Percentiles rank a stretch among this genome's conserved stretches.
phyloP scores from a whole-genome alignment of 1,140 invertebrate species.

The Pemphigus obesinymphae region DNA sequence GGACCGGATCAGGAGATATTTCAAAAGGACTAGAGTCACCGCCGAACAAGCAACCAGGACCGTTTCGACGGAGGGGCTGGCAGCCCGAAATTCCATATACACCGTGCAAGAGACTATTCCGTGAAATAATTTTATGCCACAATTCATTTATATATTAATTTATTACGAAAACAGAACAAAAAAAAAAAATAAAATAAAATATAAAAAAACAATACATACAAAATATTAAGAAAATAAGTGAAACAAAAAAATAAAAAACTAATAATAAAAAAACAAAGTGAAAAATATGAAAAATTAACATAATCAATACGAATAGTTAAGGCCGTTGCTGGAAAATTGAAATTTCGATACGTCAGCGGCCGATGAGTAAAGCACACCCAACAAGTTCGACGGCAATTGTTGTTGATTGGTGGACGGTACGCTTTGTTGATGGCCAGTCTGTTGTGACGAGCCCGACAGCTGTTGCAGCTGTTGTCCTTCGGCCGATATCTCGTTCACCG shows the following conservation, averaged over 20 bases:
- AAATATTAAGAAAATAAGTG: not conserved
- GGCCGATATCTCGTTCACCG: not conserved
- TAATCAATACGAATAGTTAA: slow-evolving; percentile 42
- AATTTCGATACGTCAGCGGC: slow-evolving; percentile 42
- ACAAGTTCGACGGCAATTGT: slow-evolving; percentile 14
- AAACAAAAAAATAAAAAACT: not conserved
- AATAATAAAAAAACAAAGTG: not conserved
- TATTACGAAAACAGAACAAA: slow-evolving; percentile 6
- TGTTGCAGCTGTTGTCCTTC: not conserved
- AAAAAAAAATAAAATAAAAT: not conserved
- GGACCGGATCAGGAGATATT: slow-evolving; percentile 23
- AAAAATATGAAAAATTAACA: not conserved
- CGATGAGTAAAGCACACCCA: slow-evolving; percentile 41
- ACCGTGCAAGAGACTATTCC: slow-evolving; percentile 25
- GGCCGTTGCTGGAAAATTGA: slow-evolving; percentile 40
- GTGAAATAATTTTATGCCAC: not conserved
- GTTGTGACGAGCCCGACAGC: not conserved
- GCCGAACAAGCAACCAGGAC: slow-evolving; percentile 4
- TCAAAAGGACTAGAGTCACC: slow-evolving; percentile 6
- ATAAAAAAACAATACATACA: no score
- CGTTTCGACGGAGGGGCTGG: not conserved
- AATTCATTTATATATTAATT: not conserved
- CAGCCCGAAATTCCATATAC: slow-evolving; percentile 20
- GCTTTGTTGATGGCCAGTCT: no score
- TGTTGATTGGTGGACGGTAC: not conserved